Conservation (phyloP, 2,888 invertebrate species). For the Sarcophaga rosellei region DNA sequence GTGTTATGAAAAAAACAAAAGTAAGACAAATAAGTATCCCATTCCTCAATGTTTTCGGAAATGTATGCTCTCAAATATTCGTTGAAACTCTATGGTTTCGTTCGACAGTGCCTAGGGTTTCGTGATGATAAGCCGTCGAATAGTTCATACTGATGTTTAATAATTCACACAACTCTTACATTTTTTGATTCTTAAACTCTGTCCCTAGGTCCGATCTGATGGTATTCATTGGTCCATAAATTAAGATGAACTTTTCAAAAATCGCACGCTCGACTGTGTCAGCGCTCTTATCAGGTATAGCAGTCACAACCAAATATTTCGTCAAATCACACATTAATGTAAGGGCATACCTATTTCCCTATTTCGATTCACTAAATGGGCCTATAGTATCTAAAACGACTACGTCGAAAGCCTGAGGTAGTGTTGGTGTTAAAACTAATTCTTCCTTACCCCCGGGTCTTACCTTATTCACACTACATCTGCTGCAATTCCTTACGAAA, state of each 20-base stretch:
- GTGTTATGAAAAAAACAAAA: too few relatives aligned
- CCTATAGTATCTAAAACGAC: conserved; percentile 47
- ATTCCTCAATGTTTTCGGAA: conserved; percentile 4
- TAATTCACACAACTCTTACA: not conserved
- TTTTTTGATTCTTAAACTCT: conserved; percentile 1
- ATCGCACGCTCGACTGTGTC: not conserved
- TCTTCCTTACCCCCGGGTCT: conserved; percentile 47
- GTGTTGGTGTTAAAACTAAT: conserved; percentile 12
- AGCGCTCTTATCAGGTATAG: too few relatives aligned
- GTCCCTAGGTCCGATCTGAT: conserved; percentile 14
- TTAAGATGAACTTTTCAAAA: conserved; percentile 13
- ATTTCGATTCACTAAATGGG: conserved; percentile 32
- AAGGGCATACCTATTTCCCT: too few relatives aligned
- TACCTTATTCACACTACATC: conserved; percentile 52
- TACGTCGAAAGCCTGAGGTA: conserved; percentile 36
- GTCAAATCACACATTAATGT: too few relatives aligned
- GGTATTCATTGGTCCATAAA: conserved; percentile 11
- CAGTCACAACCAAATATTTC: too few relatives aligned
- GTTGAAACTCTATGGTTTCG: conserved; percentile 8
- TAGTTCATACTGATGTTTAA: not conserved
- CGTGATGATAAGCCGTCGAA: conserved; percentile 1
- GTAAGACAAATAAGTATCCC: not conserved
- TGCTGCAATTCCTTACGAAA: conserved; percentile 22
- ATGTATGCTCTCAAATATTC: conserved; percentile 10
- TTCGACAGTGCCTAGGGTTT: conserved; percentile 16